Evolutionary conservation across 2,888 invertebrate species (phyloP), one percentile per base, ranked within the genome.

Genomic region (Beris chalybata): DNA sequence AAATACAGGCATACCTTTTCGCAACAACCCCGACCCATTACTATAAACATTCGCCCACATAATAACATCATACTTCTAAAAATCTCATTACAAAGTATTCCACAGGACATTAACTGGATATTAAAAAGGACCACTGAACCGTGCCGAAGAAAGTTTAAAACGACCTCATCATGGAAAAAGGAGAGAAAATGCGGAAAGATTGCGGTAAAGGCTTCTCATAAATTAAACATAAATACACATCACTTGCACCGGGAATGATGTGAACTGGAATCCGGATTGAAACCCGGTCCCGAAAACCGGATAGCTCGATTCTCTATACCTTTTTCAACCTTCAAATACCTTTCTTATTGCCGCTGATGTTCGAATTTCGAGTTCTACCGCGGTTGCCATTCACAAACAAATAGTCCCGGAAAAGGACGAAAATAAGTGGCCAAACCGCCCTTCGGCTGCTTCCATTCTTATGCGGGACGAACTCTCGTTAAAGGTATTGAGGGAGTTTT

Each of bases 71-170:
- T 54, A 31, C 32, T 22, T 54, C 31, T 2, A 57, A 57, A 57
- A 57, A 57, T 59, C 61, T 52, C 50, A 61, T 61, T 61, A 52
- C 22, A 61, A 61, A 61, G 52, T 61, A 50, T 61, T 61, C 50
- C 50, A 61, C 48, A 61, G 50, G 43, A 61, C 50, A 61, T 61
- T 50, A 61, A 50, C 61, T 61, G 48, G 48, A 59, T 59, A 59
- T 59, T 59, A 59, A 48, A 59, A 59, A 13, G 32, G 57, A 57
- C 45, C 57, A 44, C 22, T 57, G 57, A 57, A 57, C 43, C 29
- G 15, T 13, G 30, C 44, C n/a, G 45, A n/a, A 11, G 57, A 30
- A 29, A 44, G 15, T 11, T 22, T 29, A 22, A 57, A 44, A 29
- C 22, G n/a, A 44, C 9, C 43, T 44, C 29, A 29, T 44, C 29